A percentile compares a stretch with the other conserved stretches of the same genome.
phyloP scores from a whole-genome alignment of 2,797 vertebrate species.

The Fistularia commersonii region DNA sequence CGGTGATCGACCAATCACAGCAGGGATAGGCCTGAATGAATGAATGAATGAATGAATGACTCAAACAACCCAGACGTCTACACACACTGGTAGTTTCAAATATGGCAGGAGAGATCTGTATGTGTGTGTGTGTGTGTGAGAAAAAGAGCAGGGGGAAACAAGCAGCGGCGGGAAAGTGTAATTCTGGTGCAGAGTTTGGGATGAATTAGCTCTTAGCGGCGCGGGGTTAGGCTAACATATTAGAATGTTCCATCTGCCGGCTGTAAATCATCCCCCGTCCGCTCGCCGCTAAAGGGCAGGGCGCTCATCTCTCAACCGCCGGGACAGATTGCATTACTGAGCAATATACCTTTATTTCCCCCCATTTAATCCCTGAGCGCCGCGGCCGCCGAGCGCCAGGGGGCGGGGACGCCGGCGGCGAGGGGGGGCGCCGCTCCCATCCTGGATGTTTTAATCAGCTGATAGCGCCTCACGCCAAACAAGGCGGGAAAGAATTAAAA shows the following conservation, averaged over 20 bases:
- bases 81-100: no score
- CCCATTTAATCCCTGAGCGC: slow-evolving; percentile 64
- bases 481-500: no score
- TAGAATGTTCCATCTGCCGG: slow-evolving; percentile 72
- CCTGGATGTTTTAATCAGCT: slow-evolving; percentile 68
- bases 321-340: slow-evolving; percentile 74
- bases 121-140: background rate
- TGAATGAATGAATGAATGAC: no score
- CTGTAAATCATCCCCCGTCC: slow-evolving; percentile 65
- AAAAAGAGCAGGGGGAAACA: slow-evolving; percentile 1
- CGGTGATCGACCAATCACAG: no score
- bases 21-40: no score
- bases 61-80: no score
- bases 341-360: slow-evolving; percentile 70
- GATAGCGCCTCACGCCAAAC: slow-evolving; percentile 39
- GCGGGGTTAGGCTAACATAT: slow-evolving; percentile 75
- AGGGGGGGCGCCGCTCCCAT: no score
- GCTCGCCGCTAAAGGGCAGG: slow-evolving; percentile 68
- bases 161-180: slow-evolving; percentile 46
- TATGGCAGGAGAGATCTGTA: slow-evolving; percentile 4
- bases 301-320: slow-evolving; percentile 68
- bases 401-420: slow-evolving; percentile 43
- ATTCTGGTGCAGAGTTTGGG: slow-evolving; percentile 65
- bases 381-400: slow-evolving; percentile 28
- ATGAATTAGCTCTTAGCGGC: slow-evolving; percentile 72